These are phyloP conservation scores for Athrips mouffetella DNA, from an alignment of 2,888 invertebrate species.

Conservation along the genomic window DNA sequence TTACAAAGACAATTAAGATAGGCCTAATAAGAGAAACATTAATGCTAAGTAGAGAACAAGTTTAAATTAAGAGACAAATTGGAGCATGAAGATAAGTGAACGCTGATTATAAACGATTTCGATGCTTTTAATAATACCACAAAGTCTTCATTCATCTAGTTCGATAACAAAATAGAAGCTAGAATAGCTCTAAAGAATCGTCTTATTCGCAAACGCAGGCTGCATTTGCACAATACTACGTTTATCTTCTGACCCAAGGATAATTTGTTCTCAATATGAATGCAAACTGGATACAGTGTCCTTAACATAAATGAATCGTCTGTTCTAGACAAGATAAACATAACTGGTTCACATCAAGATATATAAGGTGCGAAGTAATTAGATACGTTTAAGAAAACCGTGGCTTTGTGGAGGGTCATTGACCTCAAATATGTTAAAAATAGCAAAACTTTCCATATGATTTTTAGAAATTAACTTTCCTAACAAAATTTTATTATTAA, in stretches of 20 bases:
- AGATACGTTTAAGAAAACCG: too few species aligned
- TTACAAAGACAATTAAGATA: too few species aligned
- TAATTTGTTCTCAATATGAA: constrained; percentile 4
- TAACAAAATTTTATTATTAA: too few species aligned
- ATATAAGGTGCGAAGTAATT: too few species aligned
- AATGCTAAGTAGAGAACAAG: background rate
- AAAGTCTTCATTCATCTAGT: background rate
- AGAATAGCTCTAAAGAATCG: background rate
- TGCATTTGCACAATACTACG: background rate
- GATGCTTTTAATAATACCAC: background rate
- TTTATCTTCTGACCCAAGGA: constrained; percentile 1
- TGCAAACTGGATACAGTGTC: constrained; percentile 9
- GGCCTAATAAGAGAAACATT: too few species aligned
- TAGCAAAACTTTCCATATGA: too few species aligned
- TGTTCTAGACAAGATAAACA: too few species aligned
- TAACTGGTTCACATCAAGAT: too few species aligned
- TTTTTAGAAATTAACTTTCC: too few species aligned
- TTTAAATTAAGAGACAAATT: constrained; percentile 6
- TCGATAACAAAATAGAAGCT: background rate
- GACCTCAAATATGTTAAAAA: too few species aligned
- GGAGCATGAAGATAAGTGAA: constrained; percentile 1
- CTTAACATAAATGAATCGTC: constrained; percentile 13
- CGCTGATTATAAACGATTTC: background rate
- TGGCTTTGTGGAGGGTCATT: too few species aligned
- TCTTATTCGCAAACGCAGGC: background rate